These are phyloP conservation scores for Pristiophorus japonicus DNA, from an alignment of 2,113 vertebrate species.

Conservation along the genomic window DNA sequence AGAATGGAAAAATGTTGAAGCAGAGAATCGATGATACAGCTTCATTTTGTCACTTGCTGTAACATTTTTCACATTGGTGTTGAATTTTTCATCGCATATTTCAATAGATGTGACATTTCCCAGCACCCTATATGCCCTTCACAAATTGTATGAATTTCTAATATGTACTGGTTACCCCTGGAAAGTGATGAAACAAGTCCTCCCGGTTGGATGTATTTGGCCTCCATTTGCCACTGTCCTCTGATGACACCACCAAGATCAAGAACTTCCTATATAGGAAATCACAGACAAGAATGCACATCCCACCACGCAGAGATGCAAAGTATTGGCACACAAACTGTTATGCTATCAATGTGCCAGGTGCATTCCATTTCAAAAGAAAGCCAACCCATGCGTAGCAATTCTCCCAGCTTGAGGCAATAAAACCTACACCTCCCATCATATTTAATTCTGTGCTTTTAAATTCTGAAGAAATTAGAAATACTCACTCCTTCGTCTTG, in stretches of 20 bases:
- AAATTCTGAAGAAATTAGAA: neutral
- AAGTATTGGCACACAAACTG: neutral
- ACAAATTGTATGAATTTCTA: neutral
- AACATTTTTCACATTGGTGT: no score
- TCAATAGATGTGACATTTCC: no score
- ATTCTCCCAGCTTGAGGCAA: neutral
- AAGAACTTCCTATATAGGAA: neutral
- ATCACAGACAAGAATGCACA: neutral
- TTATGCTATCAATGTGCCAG: neutral
- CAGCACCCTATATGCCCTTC: neutral
- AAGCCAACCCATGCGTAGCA: neutral
- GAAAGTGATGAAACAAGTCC: neutral
- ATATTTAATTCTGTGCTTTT: neutral
- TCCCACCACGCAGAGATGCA: neutral
- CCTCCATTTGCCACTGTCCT: neutral
- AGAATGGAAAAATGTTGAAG: neutral
- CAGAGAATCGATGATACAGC: neutral
- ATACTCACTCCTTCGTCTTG: neutral
- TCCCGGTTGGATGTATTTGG: neutral
- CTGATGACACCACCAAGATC: neutral
- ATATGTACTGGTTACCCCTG: neutral
- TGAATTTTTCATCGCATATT: no score
- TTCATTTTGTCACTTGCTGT: no score
- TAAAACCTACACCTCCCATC: neutral
- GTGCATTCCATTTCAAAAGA: neutral